phyloP scores from a whole-genome alignment of 2,113 vertebrate species.

The Bambusicola thoracicus region DNA sequence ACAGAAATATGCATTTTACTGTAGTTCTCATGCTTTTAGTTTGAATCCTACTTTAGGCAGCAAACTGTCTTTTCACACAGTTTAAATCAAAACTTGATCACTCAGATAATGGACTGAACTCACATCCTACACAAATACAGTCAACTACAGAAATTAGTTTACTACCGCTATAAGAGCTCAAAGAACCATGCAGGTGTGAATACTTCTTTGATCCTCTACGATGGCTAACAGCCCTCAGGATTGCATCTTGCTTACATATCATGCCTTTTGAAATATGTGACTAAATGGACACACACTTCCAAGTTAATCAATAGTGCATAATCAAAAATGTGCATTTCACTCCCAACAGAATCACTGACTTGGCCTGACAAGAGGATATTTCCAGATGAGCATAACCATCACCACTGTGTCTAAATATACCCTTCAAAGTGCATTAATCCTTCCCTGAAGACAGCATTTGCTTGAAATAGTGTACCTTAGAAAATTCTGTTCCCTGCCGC shows the following conservation, averaged over 20 bases:
- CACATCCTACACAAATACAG: neutral
- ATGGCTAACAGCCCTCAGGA: neutral
- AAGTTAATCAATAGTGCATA: neutral
- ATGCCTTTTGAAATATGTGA: accelerated
- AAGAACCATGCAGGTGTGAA: neutral
- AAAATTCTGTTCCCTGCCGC: neutral
- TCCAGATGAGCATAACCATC: neutral
- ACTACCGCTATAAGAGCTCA: neutral
- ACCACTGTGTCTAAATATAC: neutral
- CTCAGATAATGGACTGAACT: neutral
- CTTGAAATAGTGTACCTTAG: neutral
- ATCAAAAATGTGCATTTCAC: neutral
- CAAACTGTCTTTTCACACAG: neutral
- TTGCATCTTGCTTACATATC: accelerated
- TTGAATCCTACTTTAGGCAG: neutral
- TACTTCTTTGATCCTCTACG: neutral
- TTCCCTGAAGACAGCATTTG: neutral
- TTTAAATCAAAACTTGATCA: neutral
- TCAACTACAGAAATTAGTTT: neutral
- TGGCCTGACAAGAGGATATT: neutral
- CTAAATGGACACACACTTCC: neutral
- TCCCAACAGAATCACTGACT: neutral
- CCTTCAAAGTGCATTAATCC: neutral
- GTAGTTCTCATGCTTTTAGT: neutral
- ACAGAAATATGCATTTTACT: neutral